Conservation (phyloP, 1,140 invertebrate genomes). For the Leptinotarsa lineolata region DNA sequence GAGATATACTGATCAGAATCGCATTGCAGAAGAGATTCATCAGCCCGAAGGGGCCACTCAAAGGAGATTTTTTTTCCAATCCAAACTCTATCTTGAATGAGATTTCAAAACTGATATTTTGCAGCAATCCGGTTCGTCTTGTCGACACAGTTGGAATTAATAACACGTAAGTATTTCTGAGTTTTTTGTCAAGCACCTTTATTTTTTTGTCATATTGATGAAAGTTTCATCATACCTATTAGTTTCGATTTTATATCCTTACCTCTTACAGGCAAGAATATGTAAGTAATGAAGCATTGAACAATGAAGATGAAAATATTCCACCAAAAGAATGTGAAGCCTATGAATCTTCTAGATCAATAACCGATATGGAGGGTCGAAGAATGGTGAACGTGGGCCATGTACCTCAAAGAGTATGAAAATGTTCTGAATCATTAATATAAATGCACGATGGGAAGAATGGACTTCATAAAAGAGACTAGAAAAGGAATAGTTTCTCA, state of each 20-base stretch:
- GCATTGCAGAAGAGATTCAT: slow-evolving; percentile 6
- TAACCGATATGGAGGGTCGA: slow-evolving; percentile 7
- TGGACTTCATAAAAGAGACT: slow-evolving; percentile 5
- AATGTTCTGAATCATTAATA: too few species aligned
- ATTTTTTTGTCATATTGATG: too few species aligned
- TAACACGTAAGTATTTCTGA: slow-evolving; percentile 8
- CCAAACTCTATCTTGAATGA: neutral
- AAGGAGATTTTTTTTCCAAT: neutral
- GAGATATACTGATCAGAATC: slow-evolving; percentile 7
- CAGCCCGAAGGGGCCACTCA: neutral
- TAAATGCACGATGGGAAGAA: too few species aligned
- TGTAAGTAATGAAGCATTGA: neutral
- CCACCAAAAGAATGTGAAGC: neutral
- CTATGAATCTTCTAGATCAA: neutral
- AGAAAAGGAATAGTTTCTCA: neutral
- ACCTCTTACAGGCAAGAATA: too few species aligned
- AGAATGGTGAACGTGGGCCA: slow-evolving; percentile 1
- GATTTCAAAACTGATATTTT: too few species aligned
- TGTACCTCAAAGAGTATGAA: slow-evolving; percentile 6
- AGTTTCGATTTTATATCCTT: neutral
- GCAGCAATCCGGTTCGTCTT: too few species aligned
- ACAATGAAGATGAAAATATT: neutral
- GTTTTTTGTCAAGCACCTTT: too few species aligned
- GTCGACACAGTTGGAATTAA: too few species aligned
- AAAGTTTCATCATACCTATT: too few species aligned